Base-by-base conservation (phyloP, 2,888 invertebrate genomes). In the Cetonia aurata region DNA sequence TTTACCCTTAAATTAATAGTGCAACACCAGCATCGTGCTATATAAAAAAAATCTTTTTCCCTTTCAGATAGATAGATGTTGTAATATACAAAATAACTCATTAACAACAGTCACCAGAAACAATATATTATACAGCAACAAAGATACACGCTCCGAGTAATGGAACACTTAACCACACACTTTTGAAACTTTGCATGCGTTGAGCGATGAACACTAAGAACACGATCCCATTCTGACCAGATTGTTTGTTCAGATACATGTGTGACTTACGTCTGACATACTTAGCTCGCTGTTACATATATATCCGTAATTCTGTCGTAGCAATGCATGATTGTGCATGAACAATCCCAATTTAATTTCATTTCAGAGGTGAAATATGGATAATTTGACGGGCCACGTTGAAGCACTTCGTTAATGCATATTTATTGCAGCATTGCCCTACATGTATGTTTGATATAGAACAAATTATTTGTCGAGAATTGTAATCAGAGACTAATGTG, bases 111-210 rank as follows among this genome's bases (percentile, higher is more conserved):
- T 37, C 37, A 37, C 37, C 37, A 37, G 10, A 37, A 37, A 8
- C 37, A 37, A 37, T 3, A 37, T 37, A 25, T 25, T 12, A 57
- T 42, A 57, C 17, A 0, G 3, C 57, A 12, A 42, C 42, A 57
- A 53, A 41, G 41, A 15, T 17, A 57, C 57, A 41, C 17, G 42
- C 57, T 57, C 12, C 42, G 17, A 41, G 6, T n/a, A 57, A 37
- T 37, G 10, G 37, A 10, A 10, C 57, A 57, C 57, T 57, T 57
- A 57, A 48, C 48, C 17, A 57, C 33, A 57, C 57, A 12, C 41
- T 6, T 57, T 42, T 15, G 41, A 42, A 57, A 57, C 57, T 57
- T 19, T 57, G 57, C 57, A 57, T 57, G 57, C 42, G 3, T 42
- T 57, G 42, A 42, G n/a, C 57, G 41, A 53, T 8, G 19, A 57